These are phyloP conservation scores for Dysmachus trigonus DNA, from an alignment of 2,888 invertebrate species.

Conservation along the genomic window DNA sequence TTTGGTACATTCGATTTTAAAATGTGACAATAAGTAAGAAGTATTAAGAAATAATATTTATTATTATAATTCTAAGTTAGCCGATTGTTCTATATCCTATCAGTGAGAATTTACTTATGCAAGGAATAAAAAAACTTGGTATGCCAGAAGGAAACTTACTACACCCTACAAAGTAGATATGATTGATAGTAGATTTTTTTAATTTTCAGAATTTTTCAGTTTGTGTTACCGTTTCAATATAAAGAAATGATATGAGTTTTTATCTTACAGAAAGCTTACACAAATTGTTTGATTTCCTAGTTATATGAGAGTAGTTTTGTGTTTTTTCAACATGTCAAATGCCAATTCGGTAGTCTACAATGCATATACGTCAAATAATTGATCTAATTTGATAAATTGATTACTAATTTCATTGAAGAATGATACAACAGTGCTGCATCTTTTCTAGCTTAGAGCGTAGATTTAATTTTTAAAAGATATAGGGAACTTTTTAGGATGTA, in stretches of 20 bases:
- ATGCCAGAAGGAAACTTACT: no score
- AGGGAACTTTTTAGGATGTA: no score
- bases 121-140: no score
- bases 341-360: not conserved
- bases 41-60: not conserved
- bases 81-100: no score
- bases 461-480: no score
- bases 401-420: not conserved
- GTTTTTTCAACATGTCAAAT: not conserved
- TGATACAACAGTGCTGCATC: no score
- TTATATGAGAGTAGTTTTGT: not conserved
- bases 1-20: not conserved
- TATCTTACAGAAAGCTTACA: not conserved
- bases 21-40: not conserved
- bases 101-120: no score
- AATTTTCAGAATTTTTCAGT: no score
- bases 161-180: no score
- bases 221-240: not conserved
- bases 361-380: not conserved
- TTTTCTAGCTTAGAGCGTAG: no score
- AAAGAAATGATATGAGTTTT: not conserved
- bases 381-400: not conserved
- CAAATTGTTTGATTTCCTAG: not conserved
- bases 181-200: no score
- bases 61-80: no score